Evolutionary conservation across 2,113 vertebrate species (phyloP), one percentile per base, ranked within the genome.

Genomic region (Apodemus sylvaticus): DNA sequence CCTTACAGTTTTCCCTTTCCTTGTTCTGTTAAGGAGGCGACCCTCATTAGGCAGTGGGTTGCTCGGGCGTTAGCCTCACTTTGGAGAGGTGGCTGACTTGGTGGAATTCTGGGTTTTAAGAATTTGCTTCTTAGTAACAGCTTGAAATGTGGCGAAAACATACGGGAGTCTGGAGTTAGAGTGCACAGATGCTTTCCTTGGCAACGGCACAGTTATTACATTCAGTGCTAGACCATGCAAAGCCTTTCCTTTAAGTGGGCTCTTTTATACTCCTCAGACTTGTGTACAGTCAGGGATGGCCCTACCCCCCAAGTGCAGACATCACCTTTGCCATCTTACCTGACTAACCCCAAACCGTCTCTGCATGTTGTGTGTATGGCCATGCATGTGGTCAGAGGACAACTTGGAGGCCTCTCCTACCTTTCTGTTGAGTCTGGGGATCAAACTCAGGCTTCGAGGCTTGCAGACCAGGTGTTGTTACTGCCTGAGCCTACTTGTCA

Each of bases 151-250:
- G 20, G 36, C 8, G 0, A 34, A 64, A 39, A 0, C 31, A 8
- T 34, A 19, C 24, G 36, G 19, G 48, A 60, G 26, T 82, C 62
- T 42, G 45, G 53, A 48, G 20, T 90, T 85, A 36, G 0, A 29
- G 13, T 7, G 3, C 24, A 14, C 10, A 36, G 86, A 60, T 34
- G 17, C 83, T 70, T 58, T 94, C 70, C 81, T 70, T 36, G 64
- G 58, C 78, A 58, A 39, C 62, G 34, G 42, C 45, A 24, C 5
- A 26, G n/a, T 19, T 62, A 19, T 62, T 42, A 22, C 31, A 5
- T 51, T 29, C 5, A 8, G 62, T 16, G 11, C 17, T 42, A 55
- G 45, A 36, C 8, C 12, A 1, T 73, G 3, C 0, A 31, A 0
- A 39, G 29, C 9, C 29, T 87, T 34, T 36, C 53, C 31, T 55